Evolutionary conservation across 2,113 vertebrate species (phyloP).

Genomic region (Nanorana parkeri): DNA sequence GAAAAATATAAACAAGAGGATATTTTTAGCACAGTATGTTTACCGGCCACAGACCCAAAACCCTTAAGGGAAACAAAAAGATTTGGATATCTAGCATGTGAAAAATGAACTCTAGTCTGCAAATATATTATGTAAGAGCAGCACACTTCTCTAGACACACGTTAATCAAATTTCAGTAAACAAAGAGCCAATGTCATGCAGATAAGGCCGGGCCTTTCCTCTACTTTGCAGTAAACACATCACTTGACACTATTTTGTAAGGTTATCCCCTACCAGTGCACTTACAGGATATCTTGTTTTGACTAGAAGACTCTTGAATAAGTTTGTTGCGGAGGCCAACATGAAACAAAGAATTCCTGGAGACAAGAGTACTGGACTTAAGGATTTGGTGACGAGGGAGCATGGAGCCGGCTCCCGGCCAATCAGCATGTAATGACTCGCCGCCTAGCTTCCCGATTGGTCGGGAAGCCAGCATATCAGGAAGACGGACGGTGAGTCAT

Average conservation of each 20-base stretch:
- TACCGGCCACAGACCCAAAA: not conserved
- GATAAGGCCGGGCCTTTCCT: constrained; percentile 11
- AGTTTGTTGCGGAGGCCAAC: not conserved
- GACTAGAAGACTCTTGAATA: not conserved
- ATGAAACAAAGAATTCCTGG: no score
- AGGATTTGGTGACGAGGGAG: no score
- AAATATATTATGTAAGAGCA: not conserved
- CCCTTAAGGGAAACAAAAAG: not conserved
- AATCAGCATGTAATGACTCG: no score
- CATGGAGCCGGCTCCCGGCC: no score
- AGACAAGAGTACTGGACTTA: no score
- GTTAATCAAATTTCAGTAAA: not conserved
- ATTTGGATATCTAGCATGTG: not conserved
- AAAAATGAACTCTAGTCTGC: not conserved
- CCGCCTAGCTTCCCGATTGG: no score
- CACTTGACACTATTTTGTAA: constrained; percentile 4
- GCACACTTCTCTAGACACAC: not conserved
- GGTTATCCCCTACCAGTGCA: constrained; percentile 77
- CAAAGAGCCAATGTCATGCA: constrained; percentile 14
- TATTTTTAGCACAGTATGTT: not conserved
- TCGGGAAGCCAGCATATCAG: no score
- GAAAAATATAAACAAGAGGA: not conserved
- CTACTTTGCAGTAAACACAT: not conserved
- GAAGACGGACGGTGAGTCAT: no score
- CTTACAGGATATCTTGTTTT: constrained; percentile 58